Evolutionary conservation across 2,888 invertebrate species (phyloP).

Genomic region (Lysandra coridon): DNA sequence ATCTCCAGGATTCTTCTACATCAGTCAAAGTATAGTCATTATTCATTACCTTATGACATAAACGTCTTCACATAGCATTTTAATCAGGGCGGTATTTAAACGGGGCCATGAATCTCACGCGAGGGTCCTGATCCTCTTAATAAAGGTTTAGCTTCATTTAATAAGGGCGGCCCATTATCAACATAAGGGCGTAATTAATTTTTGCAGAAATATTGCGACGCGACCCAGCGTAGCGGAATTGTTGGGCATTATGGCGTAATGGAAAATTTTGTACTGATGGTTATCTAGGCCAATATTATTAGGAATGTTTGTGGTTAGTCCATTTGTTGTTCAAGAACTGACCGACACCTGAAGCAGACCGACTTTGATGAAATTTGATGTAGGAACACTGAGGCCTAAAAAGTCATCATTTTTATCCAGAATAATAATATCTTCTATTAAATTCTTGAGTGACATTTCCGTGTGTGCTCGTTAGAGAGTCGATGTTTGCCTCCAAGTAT

Average conservation of each 20-base stretch:
- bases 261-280: not conserved
- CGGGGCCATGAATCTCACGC: conserved; percentile 6
- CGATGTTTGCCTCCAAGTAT: too few relatives aligned
- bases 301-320: not conserved
- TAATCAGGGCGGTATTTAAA: conserved; percentile 16
- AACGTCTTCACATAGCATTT: conserved; percentile 5
- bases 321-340: too few relatives aligned
- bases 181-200: conserved; percentile 24
- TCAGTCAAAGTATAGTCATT: not conserved
- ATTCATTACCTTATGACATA: not conserved
- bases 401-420: too few relatives aligned
- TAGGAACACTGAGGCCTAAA: too few relatives aligned
- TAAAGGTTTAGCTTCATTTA: conserved; percentile 27
- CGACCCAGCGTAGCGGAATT: not conserved
- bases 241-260: not conserved
- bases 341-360: too few relatives aligned
- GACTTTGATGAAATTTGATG: too few relatives aligned
- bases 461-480: too few relatives aligned
- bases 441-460: too few relatives aligned
- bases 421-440: too few relatives aligned
- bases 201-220: not conserved
- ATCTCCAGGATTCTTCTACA: too few relatives aligned
- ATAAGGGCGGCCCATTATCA: conserved; percentile 24
- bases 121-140: conserved; percentile 18
- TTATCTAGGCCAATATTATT: not conserved